Percentiles rank a stretch among this genome's conserved stretches.
Evolutionary conservation across 2,113 vertebrate genomes (phyloP).

Genomic region (Triplophysa dalaica): DNA sequence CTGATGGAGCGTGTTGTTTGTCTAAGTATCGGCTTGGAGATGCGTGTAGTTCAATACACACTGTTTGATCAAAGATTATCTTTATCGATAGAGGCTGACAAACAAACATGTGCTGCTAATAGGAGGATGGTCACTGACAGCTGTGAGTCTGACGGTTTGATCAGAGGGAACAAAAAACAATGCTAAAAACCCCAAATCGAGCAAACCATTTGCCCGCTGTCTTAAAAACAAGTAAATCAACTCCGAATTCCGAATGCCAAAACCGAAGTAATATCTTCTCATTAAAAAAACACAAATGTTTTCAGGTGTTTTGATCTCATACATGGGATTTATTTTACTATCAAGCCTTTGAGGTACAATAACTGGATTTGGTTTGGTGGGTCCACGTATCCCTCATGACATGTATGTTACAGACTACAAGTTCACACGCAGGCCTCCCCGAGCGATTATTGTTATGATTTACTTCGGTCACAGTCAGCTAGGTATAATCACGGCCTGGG

Average conservation of each 20-base stretch:
- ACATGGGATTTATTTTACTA: too few relatives aligned
- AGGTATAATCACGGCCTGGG: conserved; percentile 55
- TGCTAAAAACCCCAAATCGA: not conserved
- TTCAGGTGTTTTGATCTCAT: not conserved
- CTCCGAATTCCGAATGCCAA: not conserved
- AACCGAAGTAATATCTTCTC: not conserved
- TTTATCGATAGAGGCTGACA: conserved; percentile 69
- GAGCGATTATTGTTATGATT: conserved; percentile 54
- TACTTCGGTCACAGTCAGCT: conserved; percentile 49
- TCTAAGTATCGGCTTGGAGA: conserved; percentile 42
- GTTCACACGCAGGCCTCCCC: conserved; percentile 12
- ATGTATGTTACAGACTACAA: conserved; percentile 6
- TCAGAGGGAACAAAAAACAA: not conserved
- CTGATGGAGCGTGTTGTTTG: conserved; percentile 60
- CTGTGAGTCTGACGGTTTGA: not conserved
- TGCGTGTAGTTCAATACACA: conserved; percentile 64
- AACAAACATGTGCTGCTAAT: conserved; percentile 68
- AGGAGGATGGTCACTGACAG: conserved; percentile 59
- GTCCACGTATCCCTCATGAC: conserved; percentile 42
- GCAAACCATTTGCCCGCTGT: not conserved
- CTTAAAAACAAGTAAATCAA: not conserved
- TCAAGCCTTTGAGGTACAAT: too few relatives aligned
- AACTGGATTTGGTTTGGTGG: too few relatives aligned
- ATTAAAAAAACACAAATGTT: not conserved
- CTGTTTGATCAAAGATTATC: conserved; percentile 71